These are phyloP conservation scores for Piezodorus guildinii DNA, from an alignment of 1,140 invertebrate species.

Conservation along the genomic window DNA sequence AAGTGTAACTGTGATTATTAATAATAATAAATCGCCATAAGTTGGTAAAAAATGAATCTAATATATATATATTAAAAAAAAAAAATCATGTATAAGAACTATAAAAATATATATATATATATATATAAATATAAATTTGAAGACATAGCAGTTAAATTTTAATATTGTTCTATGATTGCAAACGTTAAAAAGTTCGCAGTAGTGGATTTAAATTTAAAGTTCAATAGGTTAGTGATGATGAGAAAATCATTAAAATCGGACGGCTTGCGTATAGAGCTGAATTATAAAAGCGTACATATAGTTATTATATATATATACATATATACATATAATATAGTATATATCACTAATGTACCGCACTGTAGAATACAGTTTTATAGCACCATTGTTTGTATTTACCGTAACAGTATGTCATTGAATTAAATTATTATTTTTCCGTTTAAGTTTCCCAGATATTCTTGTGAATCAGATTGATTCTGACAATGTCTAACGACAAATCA, in stretches of 20 bases:
- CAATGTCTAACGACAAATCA: slow-evolving; percentile 6
- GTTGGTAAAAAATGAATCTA: no score
- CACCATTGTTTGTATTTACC: slow-evolving; percentile 10
- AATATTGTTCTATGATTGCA: slow-evolving; percentile 1
- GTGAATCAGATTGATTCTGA: slow-evolving; percentile 6
- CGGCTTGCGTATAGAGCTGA: slow-evolving; percentile 11
- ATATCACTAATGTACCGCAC: slow-evolving; percentile 1
- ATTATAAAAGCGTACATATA: not conserved
- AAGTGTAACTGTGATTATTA: slow-evolving; percentile 24
- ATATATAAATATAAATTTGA: no score
- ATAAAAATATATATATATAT: no score
- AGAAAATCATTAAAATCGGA: slow-evolving; percentile 1
- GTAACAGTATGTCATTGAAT: not conserved
- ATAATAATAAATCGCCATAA: no score
- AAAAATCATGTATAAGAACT: no score
- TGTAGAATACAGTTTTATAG: slow-evolving; percentile 3
- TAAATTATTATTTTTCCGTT: not conserved
- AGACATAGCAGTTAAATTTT: no score
- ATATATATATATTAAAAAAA: no score
- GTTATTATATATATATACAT: not conserved
- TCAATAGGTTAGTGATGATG: not conserved
- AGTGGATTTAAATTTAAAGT: not conserved
- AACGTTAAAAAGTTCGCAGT: not conserved
- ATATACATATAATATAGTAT: not conserved
- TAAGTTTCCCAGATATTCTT: not conserved